A percentile compares a stretch with the other conserved stretches of the same genome.
Evolutionary conservation across 2,113 vertebrate genomes (phyloP).

Genomic region (Cyprinodon tularosa): DNA sequence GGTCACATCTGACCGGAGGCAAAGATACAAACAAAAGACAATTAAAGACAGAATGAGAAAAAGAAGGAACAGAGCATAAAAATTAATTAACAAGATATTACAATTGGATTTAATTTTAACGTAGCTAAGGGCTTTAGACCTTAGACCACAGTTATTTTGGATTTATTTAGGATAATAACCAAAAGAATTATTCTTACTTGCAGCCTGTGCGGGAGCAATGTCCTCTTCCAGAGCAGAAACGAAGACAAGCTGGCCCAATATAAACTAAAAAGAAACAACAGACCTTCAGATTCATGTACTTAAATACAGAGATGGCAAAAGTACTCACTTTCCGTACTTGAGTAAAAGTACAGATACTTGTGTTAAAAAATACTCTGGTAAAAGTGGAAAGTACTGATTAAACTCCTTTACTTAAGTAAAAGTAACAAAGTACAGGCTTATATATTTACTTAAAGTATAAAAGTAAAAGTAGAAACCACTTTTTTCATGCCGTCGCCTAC

Average conservation of each 20-base stretch:
- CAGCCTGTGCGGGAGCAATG: conserved; percentile 95
- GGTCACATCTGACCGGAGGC: conserved; percentile 86
- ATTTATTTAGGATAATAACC: conserved; percentile 57
- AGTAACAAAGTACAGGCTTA: too few species aligned
- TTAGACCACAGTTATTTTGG: conserved; percentile 39
- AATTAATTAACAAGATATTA: conserved; percentile 53
- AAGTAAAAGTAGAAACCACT: too few species aligned
- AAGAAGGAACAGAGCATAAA: conserved; percentile 46
- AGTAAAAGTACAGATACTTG: too few species aligned
- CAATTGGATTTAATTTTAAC: conserved; percentile 47
- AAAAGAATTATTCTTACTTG: conserved; percentile 84
- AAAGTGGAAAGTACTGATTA: too few species aligned
- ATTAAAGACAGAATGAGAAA: conserved; percentile 27
- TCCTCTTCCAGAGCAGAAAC: conserved; percentile 96
- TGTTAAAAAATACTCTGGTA: too few species aligned
- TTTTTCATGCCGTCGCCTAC: too few species aligned
- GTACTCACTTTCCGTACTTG: too few species aligned
- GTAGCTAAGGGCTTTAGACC: conserved; percentile 29
- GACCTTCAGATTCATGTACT: neutral
- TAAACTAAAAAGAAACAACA: conserved; percentile 86
- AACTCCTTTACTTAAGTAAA: too few species aligned
- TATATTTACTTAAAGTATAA: too few species aligned
- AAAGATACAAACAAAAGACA: neutral
- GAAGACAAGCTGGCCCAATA: conserved; percentile 94
- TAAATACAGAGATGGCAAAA: neutral